phyloP scores from a whole-genome alignment of 1,140 invertebrate genomes.

The Holotrichia oblita region DNA sequence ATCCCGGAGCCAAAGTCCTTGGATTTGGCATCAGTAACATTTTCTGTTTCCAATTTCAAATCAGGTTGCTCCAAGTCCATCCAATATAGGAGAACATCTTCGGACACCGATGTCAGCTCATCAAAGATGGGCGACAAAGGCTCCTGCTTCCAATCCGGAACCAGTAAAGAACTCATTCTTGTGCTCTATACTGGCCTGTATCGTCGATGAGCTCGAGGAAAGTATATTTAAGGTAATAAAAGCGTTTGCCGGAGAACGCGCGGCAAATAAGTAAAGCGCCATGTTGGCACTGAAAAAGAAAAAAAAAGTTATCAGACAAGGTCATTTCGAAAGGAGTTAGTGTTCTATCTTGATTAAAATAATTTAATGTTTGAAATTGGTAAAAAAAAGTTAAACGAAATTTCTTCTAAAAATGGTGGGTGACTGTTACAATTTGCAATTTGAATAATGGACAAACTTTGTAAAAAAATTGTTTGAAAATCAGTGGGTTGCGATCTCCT shows the following conservation, averaged over 20 bases:
- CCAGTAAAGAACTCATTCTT: conserved; percentile 57
- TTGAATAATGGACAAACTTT: not conserved
- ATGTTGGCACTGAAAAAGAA: conserved; percentile 58
- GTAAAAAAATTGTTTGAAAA: no score
- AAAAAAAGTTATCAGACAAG: not conserved
- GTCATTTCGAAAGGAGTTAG: not conserved
- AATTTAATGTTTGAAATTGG: not conserved
- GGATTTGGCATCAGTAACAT: conserved; percentile 54
- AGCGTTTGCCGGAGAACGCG: conserved; percentile 49
- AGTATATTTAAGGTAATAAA: conserved; percentile 51
- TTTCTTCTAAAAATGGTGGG: not conserved
- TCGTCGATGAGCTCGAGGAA: conserved; percentile 46
- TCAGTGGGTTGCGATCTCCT: no score
- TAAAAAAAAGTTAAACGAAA: not conserved
- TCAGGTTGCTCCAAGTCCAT: conserved; percentile 49
- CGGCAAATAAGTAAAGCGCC: conserved; percentile 54
- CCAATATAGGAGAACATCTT: conserved; percentile 53
- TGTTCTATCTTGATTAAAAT: not conserved
- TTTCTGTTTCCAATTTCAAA: conserved; percentile 54
- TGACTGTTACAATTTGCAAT: not conserved
- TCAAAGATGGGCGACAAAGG: conserved; percentile 62
- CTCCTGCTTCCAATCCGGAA: conserved; percentile 62
- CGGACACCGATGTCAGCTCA: conserved; percentile 45
- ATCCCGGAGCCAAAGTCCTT: conserved; percentile 55
- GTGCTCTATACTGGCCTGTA: conserved; percentile 43